phyloP scores from a whole-genome alignment of 2,797 vertebrate species.

The Cyprinodon diabolis region DNA sequence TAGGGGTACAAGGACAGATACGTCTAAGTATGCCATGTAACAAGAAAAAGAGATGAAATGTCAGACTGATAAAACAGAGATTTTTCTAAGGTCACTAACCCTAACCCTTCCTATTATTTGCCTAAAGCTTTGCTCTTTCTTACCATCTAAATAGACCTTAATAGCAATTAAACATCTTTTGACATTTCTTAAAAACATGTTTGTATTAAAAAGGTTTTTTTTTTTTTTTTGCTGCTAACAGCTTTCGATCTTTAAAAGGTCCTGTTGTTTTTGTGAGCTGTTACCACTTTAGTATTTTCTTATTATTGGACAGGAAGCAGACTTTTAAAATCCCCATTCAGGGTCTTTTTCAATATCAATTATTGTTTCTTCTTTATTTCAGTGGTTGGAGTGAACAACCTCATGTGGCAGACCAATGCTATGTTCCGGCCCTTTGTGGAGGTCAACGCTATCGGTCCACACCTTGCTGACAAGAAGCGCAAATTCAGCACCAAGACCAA shows the following conservation, averaged over 20 bases:
- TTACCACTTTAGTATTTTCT: neutral
- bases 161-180: neutral
- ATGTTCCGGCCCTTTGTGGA: conserved; percentile 99
- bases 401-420: conserved; percentile 94
- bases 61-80: neutral
- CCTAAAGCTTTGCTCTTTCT: neutral
- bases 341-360: neutral
- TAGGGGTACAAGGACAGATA: neutral
- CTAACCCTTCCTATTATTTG: neutral
- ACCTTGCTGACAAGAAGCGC: conserved; percentile 93
- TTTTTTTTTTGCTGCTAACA: neutral
- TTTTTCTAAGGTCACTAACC: neutral
- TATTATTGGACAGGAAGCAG: neutral
- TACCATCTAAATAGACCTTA: neutral
- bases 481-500: conserved; percentile 98
- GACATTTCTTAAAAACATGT: neutral
- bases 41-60: neutral
- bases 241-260: neutral
- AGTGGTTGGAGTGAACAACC: conserved; percentile 94
- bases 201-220: too few species aligned
- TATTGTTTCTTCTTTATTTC: conserved; percentile 17
- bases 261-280: too few species aligned
- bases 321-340: neutral
- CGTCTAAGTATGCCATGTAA: neutral
- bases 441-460: conserved; percentile 92